Evolutionary conservation across 2,888 invertebrate species (phyloP).

Genomic region (Pocota personata): DNA sequence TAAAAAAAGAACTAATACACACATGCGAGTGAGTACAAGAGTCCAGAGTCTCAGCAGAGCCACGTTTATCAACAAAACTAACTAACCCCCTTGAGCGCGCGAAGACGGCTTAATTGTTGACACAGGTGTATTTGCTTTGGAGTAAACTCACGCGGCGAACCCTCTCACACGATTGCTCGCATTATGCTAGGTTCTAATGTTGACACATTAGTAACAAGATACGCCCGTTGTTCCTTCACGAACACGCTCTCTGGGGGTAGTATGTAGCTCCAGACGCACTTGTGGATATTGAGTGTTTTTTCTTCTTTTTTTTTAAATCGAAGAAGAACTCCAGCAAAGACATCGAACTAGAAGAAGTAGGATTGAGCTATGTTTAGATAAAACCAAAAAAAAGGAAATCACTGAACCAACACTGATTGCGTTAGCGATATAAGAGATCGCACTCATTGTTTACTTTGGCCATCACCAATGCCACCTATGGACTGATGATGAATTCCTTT

Average conservation of each 20-base stretch:
- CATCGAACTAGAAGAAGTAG: slow-evolving; percentile 9
- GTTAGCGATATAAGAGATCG: slow-evolving; percentile 33
- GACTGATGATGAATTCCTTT: neutral
- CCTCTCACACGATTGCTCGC: slow-evolving; percentile 72
- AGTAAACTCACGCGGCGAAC: slow-evolving; percentile 69
- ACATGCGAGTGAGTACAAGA: neutral
- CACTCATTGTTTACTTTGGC: slow-evolving; percentile 29
- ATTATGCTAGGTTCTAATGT: slow-evolving; percentile 76
- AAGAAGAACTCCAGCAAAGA: neutral
- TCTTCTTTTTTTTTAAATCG: neutral
- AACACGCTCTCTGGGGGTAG: slow-evolving; percentile 37
- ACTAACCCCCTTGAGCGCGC: slow-evolving; percentile 55
- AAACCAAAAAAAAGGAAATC: neutral
- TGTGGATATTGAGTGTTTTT: slow-evolving; percentile 6
- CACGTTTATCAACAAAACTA: slow-evolving; percentile 39
- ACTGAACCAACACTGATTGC: slow-evolving; percentile 49
- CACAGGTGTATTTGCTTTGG: slow-evolving; percentile 78
- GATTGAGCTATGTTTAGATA: slow-evolving; percentile 29
- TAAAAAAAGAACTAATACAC: neutral
- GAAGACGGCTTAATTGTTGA: slow-evolving; percentile 76
- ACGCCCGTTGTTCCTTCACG: slow-evolving; percentile 53
- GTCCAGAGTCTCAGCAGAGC: neutral
- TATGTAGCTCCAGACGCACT: slow-evolving; percentile 11
- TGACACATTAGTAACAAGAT: slow-evolving; percentile 72
- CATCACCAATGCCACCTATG: slow-evolving; percentile 1